Base-by-base conservation (phyloP, 1,140 invertebrate species). In the Mesaphorura yosii region DNA sequence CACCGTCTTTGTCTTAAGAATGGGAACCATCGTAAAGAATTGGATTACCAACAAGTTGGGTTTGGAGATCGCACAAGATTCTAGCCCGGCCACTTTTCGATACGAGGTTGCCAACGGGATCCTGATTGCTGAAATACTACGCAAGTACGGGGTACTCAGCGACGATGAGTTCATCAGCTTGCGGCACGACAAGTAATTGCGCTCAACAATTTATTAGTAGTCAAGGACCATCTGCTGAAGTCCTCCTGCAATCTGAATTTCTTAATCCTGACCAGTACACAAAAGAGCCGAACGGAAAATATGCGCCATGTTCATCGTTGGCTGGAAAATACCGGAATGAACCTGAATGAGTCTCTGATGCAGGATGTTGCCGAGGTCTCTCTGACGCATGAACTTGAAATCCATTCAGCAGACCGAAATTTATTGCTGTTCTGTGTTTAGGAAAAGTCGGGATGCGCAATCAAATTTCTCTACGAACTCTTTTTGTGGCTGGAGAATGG, bases 131-230 rank as follows among this genome's bases (percentile, higher is more conserved):
- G 46, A 48, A 48, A 22, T 48, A 7, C 29, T 48, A 10, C 25
- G 46, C 15, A 48, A 48, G 46, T 48, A 34, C 37, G 46, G 46
- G 5, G 6, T 48, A 12, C 28, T 48, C 3, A 48, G 46, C 20
- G 46, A 48, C 23, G 46, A 48, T 34, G 46, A 48, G 23, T 7
- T 34, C 15, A 48, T 48, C 29, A 48, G 46, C 20, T 31, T 48
- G 20, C 31, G 20, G 12, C 46, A 48, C 29, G 20, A 20, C 46
- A 27, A 48, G 46, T 48, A 34, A 31, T 12, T 12, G 12, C 10
- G 7, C 40, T 7, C 7, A 42, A 19, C n/a, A n/a, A n/a, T n/a
- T n/a, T n/a, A n/a, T n/a, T n/a, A n/a, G n/a, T n/a, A n/a, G n/a
- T n/a, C n/a, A n/a, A n/a, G n/a, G n/a, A n/a, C n/a, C n/a, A n/a